Evolutionary conservation across 2,888 invertebrate species (phyloP).

Genomic region (Lithophane leautieri): DNA sequence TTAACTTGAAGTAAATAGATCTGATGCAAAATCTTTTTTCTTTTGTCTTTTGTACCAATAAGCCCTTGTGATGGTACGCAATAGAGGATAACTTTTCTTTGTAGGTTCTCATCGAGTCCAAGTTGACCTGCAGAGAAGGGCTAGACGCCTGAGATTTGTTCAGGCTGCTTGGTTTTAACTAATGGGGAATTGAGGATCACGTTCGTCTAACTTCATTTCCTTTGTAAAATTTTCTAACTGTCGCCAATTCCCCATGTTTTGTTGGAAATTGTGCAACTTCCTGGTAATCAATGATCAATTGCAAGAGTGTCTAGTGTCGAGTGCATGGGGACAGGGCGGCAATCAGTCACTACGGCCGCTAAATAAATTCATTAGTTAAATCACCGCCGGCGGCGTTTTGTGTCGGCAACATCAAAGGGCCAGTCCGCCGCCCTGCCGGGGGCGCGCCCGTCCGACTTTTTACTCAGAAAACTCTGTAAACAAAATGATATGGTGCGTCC

Average conservation of each 20-base stretch:
- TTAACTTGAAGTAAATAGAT: neutral
- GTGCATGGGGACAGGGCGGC: conserved; percentile 72
- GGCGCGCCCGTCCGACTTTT: conserved; percentile 88
- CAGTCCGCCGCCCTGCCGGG: conserved; percentile 83
- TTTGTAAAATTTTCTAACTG: neutral
- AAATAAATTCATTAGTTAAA: conserved; percentile 91
- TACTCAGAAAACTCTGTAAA: conserved; percentile 90
- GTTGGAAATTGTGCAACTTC: conserved; percentile 17
- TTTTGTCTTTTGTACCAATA: neutral
- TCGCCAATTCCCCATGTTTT: neutral
- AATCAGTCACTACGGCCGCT: conserved; percentile 86
- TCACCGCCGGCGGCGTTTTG: conserved; percentile 90
- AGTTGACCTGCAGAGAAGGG: neutral
- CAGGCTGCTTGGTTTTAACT: neutral
- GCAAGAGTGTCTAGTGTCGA: conserved; percentile 62
- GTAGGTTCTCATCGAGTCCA: neutral
- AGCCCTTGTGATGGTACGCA: neutral
- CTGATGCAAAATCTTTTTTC: neutral
- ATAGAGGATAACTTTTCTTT: neutral
- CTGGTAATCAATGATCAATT: conserved; percentile 45
- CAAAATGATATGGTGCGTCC: conserved; percentile 89
- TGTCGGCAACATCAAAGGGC: conserved; percentile 90
- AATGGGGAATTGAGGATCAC: neutral
- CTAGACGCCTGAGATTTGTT: neutral
- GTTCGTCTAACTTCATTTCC: neutral